These are phyloP conservation scores for Hyperoplus immaculatus DNA, from an alignment of 2,797 vertebrate species.

Conservation along the genomic window DNA sequence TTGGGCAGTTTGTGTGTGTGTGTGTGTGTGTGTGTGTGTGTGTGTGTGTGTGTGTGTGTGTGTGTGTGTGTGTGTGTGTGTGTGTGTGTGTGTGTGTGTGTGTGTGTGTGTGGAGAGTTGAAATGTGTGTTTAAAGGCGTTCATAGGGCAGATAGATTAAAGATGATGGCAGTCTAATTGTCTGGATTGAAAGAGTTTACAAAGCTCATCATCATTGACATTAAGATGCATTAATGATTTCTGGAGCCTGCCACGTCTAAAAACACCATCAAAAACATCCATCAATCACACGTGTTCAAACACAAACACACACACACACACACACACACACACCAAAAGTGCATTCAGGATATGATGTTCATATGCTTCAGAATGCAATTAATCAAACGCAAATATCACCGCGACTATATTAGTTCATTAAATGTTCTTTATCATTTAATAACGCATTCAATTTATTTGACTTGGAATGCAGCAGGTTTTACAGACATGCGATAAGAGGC, in stretches of 20 bases:
- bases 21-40: constrained; percentile 31
- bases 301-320: constrained; percentile 30
- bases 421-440: constrained; percentile 27
- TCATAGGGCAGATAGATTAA: constrained; percentile 66
- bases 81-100: constrained; percentile 29
- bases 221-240: constrained; percentile 71
- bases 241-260: constrained; percentile 50
- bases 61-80: constrained; percentile 27
- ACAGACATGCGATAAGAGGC: not conserved
- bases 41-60: constrained; percentile 14
- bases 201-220: constrained; percentile 73
- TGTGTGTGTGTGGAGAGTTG: constrained; percentile 11
- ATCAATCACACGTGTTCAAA: constrained; percentile 60
- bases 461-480: not conserved
- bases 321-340: not conserved
- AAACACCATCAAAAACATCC: constrained; percentile 58
- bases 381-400: constrained; percentile 35
- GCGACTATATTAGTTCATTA: constrained; percentile 27
- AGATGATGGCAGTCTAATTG: constrained; percentile 73
- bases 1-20: constrained; percentile 60
- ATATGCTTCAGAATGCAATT: constrained; percentile 30
- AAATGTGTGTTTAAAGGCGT: constrained; percentile 41
- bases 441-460: constrained; percentile 16
- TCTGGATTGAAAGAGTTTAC: constrained; percentile 64
- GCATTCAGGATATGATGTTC: constrained; percentile 5